phyloP scores from a whole-genome alignment of 2,797 vertebrate species.

The Uromys caudimaculatus region DNA sequence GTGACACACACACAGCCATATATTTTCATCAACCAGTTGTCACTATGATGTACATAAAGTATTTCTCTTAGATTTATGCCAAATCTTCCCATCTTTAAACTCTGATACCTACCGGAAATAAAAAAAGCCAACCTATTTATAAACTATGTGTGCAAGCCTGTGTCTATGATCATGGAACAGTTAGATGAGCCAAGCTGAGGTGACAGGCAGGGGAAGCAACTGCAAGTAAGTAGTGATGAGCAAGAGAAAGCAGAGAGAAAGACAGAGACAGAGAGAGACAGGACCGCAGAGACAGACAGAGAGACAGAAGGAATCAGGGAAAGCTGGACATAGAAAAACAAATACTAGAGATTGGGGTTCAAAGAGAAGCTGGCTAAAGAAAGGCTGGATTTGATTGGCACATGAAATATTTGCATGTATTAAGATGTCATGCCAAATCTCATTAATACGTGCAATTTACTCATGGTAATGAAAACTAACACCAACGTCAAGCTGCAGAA shows the following conservation, averaged over 20 bases:
- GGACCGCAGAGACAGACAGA: no score
- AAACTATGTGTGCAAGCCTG: background rate
- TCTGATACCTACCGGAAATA: constrained; percentile 38
- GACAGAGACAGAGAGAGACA: background rate
- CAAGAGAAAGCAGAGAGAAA: background rate
- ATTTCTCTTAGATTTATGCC: constrained; percentile 23
- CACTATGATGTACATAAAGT: background rate
- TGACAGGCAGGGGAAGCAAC: background rate
- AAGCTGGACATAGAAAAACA: background rate
- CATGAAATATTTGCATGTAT: background rate
- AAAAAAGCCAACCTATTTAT: constrained; percentile 26
- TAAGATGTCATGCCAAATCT: background rate
- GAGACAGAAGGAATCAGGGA: background rate
- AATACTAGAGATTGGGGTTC: background rate
- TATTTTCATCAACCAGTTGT: background rate
- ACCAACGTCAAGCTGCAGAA: background rate
- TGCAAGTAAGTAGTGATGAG: background rate
- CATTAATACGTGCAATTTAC: background rate
- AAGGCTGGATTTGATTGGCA: background rate
- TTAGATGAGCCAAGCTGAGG: background rate
- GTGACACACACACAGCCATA: background rate
- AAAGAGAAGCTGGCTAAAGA: background rate
- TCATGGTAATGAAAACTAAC: background rate
- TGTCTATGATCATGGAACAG: background rate
- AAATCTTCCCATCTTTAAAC: constrained; percentile 23